These are phyloP conservation scores for Drosophila suboccidentalis DNA, from an alignment of 2,888 invertebrate species.

Conservation along the genomic window DNA sequence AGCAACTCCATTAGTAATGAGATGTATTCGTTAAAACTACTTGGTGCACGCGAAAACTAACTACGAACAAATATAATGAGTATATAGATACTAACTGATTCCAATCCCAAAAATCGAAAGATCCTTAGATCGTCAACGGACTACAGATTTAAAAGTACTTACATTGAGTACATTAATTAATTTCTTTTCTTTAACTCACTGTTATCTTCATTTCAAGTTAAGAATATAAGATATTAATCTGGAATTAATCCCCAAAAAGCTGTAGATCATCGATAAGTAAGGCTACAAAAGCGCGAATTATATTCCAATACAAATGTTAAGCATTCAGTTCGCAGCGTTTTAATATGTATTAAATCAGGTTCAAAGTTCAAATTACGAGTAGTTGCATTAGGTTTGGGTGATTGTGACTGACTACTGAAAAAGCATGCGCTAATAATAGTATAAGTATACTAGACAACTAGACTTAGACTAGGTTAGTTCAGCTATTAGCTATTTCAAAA, in stretches of 20 bases:
- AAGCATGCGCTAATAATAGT: constrained; percentile 46
- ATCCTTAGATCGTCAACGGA: not conserved
- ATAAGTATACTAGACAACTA: not conserved
- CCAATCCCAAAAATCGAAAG: not conserved
- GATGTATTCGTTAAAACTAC: constrained; percentile 27
- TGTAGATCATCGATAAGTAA: not conserved
- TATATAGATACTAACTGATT: not conserved
- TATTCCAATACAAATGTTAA: constrained; percentile 79
- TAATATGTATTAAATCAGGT: constrained; percentile 21
- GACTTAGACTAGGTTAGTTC: constrained; percentile 17
- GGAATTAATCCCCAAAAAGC: not conserved
- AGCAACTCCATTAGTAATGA: constrained; percentile 23
- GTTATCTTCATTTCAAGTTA: not conserved
- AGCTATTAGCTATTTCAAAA: constrained; percentile 11
- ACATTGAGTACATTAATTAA: not conserved
- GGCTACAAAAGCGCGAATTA: constrained; percentile 60
- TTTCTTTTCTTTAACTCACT: not conserved
- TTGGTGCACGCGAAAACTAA: constrained; percentile 34
- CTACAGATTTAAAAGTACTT: not conserved
- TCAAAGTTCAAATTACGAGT: constrained; percentile 26
- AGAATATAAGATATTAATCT: not conserved
- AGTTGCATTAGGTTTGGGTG: constrained; percentile 38
- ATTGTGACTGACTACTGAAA: constrained; percentile 45
- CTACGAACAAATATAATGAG: constrained; percentile 20
- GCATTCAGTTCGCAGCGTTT: constrained; percentile 55